Conservation (phyloP, 1,140 invertebrate species). For the Sycophila sp. region DNA sequence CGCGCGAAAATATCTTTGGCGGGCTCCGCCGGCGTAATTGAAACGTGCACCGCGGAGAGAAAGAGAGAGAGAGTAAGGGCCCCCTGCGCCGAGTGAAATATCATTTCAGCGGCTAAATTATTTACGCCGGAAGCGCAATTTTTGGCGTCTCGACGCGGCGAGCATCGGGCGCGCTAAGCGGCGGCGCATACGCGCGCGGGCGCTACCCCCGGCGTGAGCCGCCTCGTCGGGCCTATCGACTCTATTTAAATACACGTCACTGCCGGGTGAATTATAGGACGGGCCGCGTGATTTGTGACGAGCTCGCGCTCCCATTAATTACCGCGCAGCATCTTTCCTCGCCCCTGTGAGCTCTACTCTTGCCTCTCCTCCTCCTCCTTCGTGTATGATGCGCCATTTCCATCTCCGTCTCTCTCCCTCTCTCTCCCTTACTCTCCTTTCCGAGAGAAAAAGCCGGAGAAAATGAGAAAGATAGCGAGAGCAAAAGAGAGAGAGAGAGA, state of each 20-base stretch:
- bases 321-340: conserved; percentile 61
- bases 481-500: no score
- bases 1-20: conserved; percentile 11
- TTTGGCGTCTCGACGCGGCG: conserved; percentile 18
- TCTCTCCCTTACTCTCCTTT: background rate
- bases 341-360: conserved; percentile 46
- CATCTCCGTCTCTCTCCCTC: background rate
- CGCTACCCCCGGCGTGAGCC: background rate
- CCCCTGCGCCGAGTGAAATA: conserved; percentile 12
- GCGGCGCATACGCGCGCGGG: conserved; percentile 2
- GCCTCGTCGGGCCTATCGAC: conserved; percentile 45
- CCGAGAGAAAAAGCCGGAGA: no score
- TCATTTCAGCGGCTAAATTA: conserved; percentile 34
- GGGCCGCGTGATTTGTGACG: conserved; percentile 60
- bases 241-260: conserved; percentile 63
- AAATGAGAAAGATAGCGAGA: no score
- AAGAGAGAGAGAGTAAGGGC: background rate
- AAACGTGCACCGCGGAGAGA: background rate
- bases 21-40: background rate
- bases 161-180: background rate
- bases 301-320: conserved; percentile 60
- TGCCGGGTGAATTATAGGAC: conserved; percentile 57
- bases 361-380: conserved; percentile 21
- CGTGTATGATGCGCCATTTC: background rate
- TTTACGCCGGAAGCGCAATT: conserved; percentile 21